Evolutionary conservation across 2,888 invertebrate species (phyloP).

Genomic region (Adineta ricciae): DNA sequence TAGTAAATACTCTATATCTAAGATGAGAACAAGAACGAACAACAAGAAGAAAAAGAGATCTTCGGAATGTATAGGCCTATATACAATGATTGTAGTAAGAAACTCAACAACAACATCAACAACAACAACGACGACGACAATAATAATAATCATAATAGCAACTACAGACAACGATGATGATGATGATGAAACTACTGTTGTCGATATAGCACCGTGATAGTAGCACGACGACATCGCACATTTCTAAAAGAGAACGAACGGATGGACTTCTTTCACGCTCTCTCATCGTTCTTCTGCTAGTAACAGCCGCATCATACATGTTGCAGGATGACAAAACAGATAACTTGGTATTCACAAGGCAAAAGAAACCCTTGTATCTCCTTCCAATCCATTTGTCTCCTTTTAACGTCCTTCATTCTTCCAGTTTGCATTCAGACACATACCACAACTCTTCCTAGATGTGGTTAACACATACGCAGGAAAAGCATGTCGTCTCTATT

Average conservation of each 20-base stretch:
- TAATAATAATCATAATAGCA: background rate
- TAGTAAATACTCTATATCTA: background rate
- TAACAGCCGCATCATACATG: background rate
- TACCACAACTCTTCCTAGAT: background rate
- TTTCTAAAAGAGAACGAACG: background rate
- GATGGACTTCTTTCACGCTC: background rate
- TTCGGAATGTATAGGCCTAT: background rate
- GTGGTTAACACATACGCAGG: background rate
- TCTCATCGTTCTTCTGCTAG: background rate
- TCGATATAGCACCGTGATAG: background rate
- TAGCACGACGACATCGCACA: background rate
- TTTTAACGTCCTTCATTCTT: background rate
- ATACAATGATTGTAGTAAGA: background rate
- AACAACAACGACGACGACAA: background rate
- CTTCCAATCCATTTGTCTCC: background rate
- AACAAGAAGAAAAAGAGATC: background rate
- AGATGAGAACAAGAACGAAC: background rate
- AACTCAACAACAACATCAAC: background rate
- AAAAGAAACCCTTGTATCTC: background rate
- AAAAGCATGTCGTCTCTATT: background rate
- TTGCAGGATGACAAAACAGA: background rate
- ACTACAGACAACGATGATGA: background rate
- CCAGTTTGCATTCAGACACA: background rate
- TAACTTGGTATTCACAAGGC: background rate
- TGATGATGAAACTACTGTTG: constrained; percentile 7